phyloP scores from a whole-genome alignment of 1,140 invertebrate species.

The Dinothrombium tinctorium region DNA sequence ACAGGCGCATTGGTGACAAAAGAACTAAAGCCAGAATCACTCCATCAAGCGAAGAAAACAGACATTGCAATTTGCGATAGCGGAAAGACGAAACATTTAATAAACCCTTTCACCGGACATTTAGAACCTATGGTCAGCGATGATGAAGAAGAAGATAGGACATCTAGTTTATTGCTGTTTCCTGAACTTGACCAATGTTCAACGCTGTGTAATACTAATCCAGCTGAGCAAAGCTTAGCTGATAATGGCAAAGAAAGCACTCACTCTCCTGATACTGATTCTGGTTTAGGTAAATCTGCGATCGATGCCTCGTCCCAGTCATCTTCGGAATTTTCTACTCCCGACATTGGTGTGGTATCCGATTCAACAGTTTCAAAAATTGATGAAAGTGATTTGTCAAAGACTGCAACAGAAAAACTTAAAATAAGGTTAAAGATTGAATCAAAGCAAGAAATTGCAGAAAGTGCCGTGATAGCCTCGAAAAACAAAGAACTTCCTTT shows the following conservation, averaged over 20 bases:
- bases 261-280: constrained; percentile 13
- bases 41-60: too few relatives aligned
- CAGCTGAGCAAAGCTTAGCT: constrained; percentile 11
- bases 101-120: constrained; percentile 63
- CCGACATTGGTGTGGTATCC: constrained; percentile 7
- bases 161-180: background rate
- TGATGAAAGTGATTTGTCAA: background rate
- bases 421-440: background rate
- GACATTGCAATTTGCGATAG: too few relatives aligned
- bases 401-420: background rate
- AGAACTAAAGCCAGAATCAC: too few relatives aligned
- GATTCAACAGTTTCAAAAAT: background rate
- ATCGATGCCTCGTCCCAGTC: constrained; percentile 14
- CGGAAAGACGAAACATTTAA: constrained; percentile 44
- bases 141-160: constrained; percentile 16
- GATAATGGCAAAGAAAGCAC: constrained; percentile 12
- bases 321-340: constrained; percentile 8
- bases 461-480: background rate
- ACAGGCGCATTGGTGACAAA: too few relatives aligned
- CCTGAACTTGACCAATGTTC: background rate
- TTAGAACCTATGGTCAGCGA: constrained; percentile 46
- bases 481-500: too few relatives aligned
- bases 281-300: constrained; percentile 13
- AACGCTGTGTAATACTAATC: constrained; percentile 5
- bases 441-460: background rate